A percentile compares a stretch with the other conserved stretches of the same genome.
These are phyloP conservation scores for Sebastes cheni DNA, from an alignment of 2,797 vertebrate genomes.

Conservation along the genomic window DNA sequence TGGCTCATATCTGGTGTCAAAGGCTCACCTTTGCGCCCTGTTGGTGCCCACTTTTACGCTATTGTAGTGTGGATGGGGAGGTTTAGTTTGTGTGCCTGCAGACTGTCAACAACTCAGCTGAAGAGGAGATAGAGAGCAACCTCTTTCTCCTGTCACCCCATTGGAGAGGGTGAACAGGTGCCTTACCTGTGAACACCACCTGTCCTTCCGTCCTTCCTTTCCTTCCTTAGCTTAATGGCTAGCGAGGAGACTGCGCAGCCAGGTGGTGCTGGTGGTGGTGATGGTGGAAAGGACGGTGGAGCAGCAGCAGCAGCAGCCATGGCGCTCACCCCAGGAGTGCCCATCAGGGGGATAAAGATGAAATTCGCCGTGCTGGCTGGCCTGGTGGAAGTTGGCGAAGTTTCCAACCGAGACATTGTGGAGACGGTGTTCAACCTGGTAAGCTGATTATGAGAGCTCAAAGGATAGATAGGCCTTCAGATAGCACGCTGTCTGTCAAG, in stretches of 20 bases:
- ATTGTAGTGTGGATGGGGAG: constrained; percentile 70
- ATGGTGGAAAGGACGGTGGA: constrained; percentile 67
- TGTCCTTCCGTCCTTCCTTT: constrained; percentile 51
- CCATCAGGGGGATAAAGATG: constrained; percentile 94
- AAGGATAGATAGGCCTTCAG: constrained; percentile 51
- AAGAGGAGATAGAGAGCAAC: constrained; percentile 39
- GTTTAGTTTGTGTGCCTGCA: constrained; percentile 34
- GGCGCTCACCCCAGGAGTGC: constrained; percentile 87
- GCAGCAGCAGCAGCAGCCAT: constrained; percentile 26
- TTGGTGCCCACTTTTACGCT: constrained; percentile 29
- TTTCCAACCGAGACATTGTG: constrained; percentile 93
- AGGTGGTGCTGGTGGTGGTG: not conserved
- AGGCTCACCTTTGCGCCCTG: not conserved
- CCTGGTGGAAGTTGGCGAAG: constrained; percentile 95
- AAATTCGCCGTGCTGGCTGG: constrained; percentile 95
- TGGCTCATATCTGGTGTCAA: constrained; percentile 45
- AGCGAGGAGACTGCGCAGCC: constrained; percentile 79
- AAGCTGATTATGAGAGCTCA: constrained; percentile 81
- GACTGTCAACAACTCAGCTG: constrained; percentile 50
- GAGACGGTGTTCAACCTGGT: constrained; percentile 99
- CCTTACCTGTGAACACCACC: constrained; percentile 78
- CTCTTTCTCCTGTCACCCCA: constrained; percentile 3
- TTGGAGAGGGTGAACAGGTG: constrained; percentile 81
- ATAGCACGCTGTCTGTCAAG: constrained; percentile 36
- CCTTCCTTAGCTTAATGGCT: constrained; percentile 83